Evolutionary conservation across 2,797 vertebrate genomes (phyloP).

Genomic region (Setipinna tenuifilis): DNA sequence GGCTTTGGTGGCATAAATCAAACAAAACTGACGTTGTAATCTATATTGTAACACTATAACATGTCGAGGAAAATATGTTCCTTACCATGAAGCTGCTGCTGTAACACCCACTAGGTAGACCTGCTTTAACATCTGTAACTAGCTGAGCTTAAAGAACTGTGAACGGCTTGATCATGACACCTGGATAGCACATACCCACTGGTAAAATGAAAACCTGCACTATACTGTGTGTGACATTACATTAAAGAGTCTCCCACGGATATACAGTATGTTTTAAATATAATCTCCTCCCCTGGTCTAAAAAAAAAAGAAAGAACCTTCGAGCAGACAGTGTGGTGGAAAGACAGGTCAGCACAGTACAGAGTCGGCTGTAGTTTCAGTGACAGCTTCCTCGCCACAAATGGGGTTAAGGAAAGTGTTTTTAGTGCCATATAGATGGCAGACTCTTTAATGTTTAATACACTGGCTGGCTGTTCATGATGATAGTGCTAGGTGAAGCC

Average conservation of each 20-base stretch:
- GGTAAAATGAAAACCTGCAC: background rate
- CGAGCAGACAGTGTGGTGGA: background rate
- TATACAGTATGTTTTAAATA: background rate
- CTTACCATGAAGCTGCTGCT: background rate
- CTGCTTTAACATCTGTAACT: background rate
- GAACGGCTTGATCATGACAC: background rate
- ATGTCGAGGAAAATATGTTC: background rate
- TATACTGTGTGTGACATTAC: background rate
- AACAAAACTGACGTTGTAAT: too few species aligned
- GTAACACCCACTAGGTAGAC: background rate
- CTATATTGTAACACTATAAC: too few species aligned
- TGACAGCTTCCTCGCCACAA: background rate
- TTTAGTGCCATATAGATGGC: background rate
- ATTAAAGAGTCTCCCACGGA: background rate
- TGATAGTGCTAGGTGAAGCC: background rate
- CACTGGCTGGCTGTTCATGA: background rate
- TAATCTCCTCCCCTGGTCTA: background rate
- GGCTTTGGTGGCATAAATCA: too few species aligned
- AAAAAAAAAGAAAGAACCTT: background rate
- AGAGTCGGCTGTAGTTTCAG: background rate
- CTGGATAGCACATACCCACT: background rate
- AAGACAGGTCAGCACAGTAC: background rate
- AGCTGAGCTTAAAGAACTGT: background rate
- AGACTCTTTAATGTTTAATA: constrained; percentile 16
- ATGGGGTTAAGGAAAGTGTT: constrained; percentile 6